Evolutionary conservation across 2,888 invertebrate species (phyloP), one percentile per base, ranked within the genome.

Genomic region (Epiperipatus broadwayi): DNA sequence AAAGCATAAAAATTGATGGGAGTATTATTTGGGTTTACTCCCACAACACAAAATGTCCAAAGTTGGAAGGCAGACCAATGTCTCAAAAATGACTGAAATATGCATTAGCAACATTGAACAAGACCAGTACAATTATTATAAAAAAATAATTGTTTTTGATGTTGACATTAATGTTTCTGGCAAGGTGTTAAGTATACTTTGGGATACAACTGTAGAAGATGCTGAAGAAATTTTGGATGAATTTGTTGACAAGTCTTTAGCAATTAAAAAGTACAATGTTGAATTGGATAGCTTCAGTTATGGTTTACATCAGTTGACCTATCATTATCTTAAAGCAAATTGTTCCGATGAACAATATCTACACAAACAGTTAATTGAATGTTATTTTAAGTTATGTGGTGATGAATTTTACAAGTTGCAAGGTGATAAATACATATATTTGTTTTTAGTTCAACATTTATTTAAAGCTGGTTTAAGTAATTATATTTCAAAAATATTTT

Each of bases 401-500:
- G n/a, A n/a, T n/a, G n/a, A n/a, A n/a, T n/a, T n/a, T n/a, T n/a
- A n/a, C n/a, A n/a, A n/a, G n/a, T n/a, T n/a, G 14, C 69, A 71
- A 0, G 66, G 73, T 44, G 77, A 78, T 51, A 73, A 74, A 34
- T 78, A 78, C 50, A 74, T 75, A 48, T 71, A 70, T 8, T 73
- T 68, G 22, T 75, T 73, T 50, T 66, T 78, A 35, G 77, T 75
- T 1, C 71, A 76, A 50, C 78, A 78, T 55, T 60, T 78, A 41
- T 61, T 66, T 41, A 58, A 67, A 46, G 71, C 74, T 2, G 55
- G 62, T 20, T 34, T 42, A 22, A 41, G 41, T 22, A 37, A 48
- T 59, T 46, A 67, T 45, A 76, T 77, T 53, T 61, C 64, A 19
- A 58, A 58, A 21, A 53, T 76, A 43, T 78, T 70, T 54, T 61